Conservation (phyloP, 2,888 invertebrate species). For the Agrenia bidenticulata region DNA sequence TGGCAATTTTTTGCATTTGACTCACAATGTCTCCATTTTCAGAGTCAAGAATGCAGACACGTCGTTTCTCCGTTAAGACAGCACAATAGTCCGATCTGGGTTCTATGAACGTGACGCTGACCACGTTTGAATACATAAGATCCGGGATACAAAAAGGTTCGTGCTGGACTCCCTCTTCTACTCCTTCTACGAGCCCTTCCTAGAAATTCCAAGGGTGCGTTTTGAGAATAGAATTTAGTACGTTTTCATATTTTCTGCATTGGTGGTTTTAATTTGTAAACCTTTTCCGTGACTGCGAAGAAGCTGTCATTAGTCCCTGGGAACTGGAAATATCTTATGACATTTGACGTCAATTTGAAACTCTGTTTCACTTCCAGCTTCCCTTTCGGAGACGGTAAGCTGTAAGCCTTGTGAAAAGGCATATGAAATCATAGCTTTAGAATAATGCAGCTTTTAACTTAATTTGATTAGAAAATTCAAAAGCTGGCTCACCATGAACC, state of each 20-base stretch:
- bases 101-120: constrained; percentile 39
- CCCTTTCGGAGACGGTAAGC: constrained; percentile 12
- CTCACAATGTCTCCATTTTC: constrained; percentile 35
- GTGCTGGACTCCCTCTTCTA: constrained; percentile 31
- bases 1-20: too few species aligned
- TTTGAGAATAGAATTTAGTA: too few species aligned
- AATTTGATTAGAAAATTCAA: too few species aligned
- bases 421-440: neutral
- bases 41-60: constrained; percentile 34
- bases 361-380: constrained; percentile 27
- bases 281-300: constrained; percentile 39
- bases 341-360: constrained; percentile 32
- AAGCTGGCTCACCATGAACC: constrained; percentile 27
- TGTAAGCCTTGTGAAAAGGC: constrained; percentile 20
- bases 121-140: constrained; percentile 36
- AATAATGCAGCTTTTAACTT: neutral
- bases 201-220: constrained; percentile 12
- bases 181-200: constrained; percentile 39
- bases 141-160: constrained; percentile 36
- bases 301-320: constrained; percentile 33
- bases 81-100: constrained; percentile 40
- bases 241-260: too few species aligned
- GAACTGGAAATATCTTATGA: constrained; percentile 30
- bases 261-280: constrained; percentile 25
- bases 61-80: constrained; percentile 35